Evolutionary conservation across 2,113 vertebrate species (phyloP), one percentile per base, ranked within the genome.

Genomic region (Clinocottus analis): DNA sequence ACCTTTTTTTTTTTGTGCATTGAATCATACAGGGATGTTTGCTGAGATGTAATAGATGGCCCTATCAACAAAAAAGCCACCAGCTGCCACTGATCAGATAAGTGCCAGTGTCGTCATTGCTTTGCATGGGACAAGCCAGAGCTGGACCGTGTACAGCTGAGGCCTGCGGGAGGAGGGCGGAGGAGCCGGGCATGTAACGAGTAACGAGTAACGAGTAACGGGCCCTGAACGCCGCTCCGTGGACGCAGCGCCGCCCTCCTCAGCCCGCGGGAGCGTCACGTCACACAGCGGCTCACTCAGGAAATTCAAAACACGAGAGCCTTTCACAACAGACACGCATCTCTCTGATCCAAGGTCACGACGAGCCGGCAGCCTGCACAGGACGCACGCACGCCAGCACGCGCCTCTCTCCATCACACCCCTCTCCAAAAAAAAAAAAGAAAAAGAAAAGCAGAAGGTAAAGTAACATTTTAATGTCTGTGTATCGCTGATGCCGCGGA

Each of bases 311-410:
- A 92, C 87, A 55, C 60, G 5, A 9, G 55, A 68, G 25, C 5
- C 41, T 25, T 63, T 19, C 63, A 45, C 62, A 6, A 12, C 72
- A 25, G 75, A 51, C 37, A 74, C 85, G 82, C 89, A 86, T 92
- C 91, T 87, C 25, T 67, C 75, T 1, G 70, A 84, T 59, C 70
- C 91, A 94, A 94, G 92, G 94, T 94, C 92, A 94, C 55, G 25
- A 25, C 67, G 64, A 64, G 67, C 53, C 78, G 47, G 27, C 64
- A 51, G 56, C 68, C 43, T 6, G 35, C 63, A 49, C 72, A 5
- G 75, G 82, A 80, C 73, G 4, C 73, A 72, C 63, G 23, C 67
- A 66, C 33, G 19, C 49, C 35, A 70, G 16, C 49, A 19, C 47
- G 47, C 49, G 1, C 8, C 7, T 56, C 55, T 56, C 55, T 68